Evolutionary conservation across 2,888 invertebrate species (phyloP), one percentile per base, ranked within the genome.

Genomic region (Eilema caniola): DNA sequence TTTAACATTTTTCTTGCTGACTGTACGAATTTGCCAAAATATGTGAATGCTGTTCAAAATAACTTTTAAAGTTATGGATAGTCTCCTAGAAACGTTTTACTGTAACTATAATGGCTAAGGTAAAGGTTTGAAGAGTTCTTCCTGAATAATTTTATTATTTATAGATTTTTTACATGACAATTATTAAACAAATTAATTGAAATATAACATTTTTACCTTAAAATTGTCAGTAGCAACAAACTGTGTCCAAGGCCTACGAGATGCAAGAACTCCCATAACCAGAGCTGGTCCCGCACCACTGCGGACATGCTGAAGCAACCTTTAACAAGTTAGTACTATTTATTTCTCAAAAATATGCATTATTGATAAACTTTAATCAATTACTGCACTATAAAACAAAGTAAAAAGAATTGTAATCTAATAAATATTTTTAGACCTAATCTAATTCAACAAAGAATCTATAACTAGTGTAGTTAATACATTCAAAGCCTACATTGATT

Each of bases 171-270:
- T 33, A 33, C 8, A 8, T 33, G 8, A 3, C 31, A 33, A 8
- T 33, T 33, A 8, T 33, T 8, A 33, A 33, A 33, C 5, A 28
- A 28, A 7, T 8, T 8, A 7, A 28, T 7, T 33, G 31, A 37
- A 37, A 12, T 37, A 41, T 16, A 41, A 8, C 25, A 47, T 28
- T 20, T 12, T 62, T 47, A 95, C 95, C 92, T 97, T 97, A 81
- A 97, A 97, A 87, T 97, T 97, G 60, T 96, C 96, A 23, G 97
- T 96, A 76, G 97, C 96, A 60, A 97, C 92, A 91, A 97, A 97
- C 78, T 97, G 96, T 8, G 96, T 95, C 98, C 98, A 98, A 64
- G 98, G 97, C 69, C 97, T 95, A 57, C 97, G 88, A 3, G 92
- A 85, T 53, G 93, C 89, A n/a, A 95, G 83, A 16, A 93, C 86